A percentile compares a stretch with the other conserved stretches of the same genome.
Evolutionary conservation across 2,113 vertebrate genomes (phyloP).

Genomic region (Ginglymostoma cirratum): DNA sequence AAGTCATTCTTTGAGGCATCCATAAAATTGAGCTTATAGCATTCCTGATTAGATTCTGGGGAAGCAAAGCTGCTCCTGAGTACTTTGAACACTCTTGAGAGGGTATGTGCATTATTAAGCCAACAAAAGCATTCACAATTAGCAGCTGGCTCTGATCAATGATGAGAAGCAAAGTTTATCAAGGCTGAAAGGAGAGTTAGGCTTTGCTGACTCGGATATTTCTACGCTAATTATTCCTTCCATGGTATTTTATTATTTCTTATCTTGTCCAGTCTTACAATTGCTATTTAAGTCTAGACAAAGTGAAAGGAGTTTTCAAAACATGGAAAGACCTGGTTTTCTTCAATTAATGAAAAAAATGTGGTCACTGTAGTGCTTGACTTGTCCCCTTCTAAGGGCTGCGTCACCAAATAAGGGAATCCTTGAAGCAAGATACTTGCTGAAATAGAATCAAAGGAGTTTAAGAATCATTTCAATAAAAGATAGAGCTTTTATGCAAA

Average conservation of each 20-base stretch:
- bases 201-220: neutral
- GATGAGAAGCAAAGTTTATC: neutral
- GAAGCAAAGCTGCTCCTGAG: neutral
- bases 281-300: slow-evolving; percentile 25
- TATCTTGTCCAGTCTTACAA: slow-evolving; percentile 1
- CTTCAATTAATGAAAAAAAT: slow-evolving; percentile 16
- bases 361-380: neutral
- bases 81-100: neutral
- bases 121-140: neutral
- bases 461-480: neutral
- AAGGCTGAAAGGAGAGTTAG: neutral
- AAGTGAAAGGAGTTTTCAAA: slow-evolving; percentile 26
- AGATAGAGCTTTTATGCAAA: neutral
- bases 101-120: neutral
- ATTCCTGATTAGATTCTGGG: neutral
- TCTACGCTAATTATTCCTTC: neutral
- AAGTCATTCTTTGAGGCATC: neutral
- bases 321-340: slow-evolving; percentile 19
- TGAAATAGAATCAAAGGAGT: neutral
- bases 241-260: neutral
- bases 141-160: slow-evolving; percentile 6
- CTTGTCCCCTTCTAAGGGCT: neutral
- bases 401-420: slow-evolving; percentile 28
- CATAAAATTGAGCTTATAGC: neutral
- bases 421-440: neutral